Evolutionary conservation across 2,113 vertebrate genomes (phyloP), one percentile per base, ranked within the genome.

Genomic region (Lasiurus borealis): DNA sequence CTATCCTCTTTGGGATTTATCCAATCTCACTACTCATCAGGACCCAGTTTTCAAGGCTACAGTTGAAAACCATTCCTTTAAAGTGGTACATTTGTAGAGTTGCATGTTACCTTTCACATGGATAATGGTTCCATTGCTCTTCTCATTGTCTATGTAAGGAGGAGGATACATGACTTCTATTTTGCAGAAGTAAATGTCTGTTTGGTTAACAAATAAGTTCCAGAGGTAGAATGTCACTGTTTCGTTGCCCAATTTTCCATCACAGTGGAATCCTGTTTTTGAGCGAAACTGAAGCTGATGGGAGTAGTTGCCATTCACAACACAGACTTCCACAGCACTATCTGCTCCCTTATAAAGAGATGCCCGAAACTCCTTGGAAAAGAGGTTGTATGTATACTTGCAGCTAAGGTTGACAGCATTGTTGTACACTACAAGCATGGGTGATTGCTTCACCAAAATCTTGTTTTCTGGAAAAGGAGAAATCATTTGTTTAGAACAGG

Each of bases 101-200:
- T 36, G 9, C 25, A 36, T 18, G n/a, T 98, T 98, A 99, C 98
- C 98, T 98, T 93, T 98, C 73, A 98, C 98, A 0, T 98, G 98
- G 96, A 99, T 98, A 85, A 99, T 97, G 0, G 98, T 98, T 76
- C 98, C 98, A 0, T 98, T 98, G 94, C 97, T 98, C 93, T 98
- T 98, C 97, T 98, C 98, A 1, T 97, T 98, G 84, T 34, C 93
- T 88, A 98, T 92, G 1, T 99, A 98, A 8, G 98, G 98, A 25
- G 98, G 98, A 83, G 98, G 98, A 90, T 98, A 98, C 97, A 98
- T 96, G 57, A 96, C 95, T 77, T 98, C 98, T 0, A 98, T 98
- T 96, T 98, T 98, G 97, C 98, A 98, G 95, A 98, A 98, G 95
- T 99, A 99, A 96, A 98, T 98, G 93, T 99, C 98, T 36, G 98